Conservation (phyloP, 2,888 invertebrate genomes). For the Drosophila anceps region DNA sequence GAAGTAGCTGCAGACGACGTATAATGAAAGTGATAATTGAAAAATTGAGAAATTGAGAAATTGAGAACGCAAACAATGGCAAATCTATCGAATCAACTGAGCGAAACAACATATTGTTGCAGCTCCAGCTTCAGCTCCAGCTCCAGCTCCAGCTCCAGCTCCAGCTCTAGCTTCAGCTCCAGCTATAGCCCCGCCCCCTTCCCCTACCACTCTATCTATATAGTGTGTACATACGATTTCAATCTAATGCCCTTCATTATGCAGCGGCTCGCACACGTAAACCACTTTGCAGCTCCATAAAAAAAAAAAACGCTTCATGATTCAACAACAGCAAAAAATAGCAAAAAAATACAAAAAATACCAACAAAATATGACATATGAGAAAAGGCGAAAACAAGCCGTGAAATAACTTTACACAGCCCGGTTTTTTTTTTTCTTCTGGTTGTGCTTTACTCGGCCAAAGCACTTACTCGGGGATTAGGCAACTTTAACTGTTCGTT, state of each 20-base stretch:
- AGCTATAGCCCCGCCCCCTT: not conserved
- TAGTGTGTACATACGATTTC: not conserved
- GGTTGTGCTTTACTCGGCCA: not conserved
- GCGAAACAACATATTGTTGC: not conserved
- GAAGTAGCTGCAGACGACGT: not conserved
- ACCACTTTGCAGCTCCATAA: not conserved
- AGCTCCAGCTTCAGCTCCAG: not conserved
- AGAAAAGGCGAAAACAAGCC: not conserved
- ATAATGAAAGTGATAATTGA: slow-evolving; percentile 23
- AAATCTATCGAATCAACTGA: slow-evolving; percentile 1
- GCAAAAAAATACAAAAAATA: not conserved
- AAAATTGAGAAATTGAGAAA: not conserved
- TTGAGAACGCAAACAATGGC: slow-evolving; percentile 16
- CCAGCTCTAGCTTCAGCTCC: not conserved
- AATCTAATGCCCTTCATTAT: slow-evolving; percentile 2
- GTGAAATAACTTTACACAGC: not conserved
- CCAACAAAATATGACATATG: not conserved
- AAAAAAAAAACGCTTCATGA: not conserved
- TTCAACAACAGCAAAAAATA: not conserved
- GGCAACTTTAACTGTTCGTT: not conserved
- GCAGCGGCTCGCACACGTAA: slow-evolving; percentile 6
- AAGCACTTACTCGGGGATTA: slow-evolving; percentile 1
- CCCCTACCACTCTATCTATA: not conserved
- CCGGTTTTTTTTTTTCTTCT: not conserved
- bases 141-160: not conserved